phyloP scores from a whole-genome alignment of 1,140 invertebrate species.

The Sycobia sp. region DNA sequence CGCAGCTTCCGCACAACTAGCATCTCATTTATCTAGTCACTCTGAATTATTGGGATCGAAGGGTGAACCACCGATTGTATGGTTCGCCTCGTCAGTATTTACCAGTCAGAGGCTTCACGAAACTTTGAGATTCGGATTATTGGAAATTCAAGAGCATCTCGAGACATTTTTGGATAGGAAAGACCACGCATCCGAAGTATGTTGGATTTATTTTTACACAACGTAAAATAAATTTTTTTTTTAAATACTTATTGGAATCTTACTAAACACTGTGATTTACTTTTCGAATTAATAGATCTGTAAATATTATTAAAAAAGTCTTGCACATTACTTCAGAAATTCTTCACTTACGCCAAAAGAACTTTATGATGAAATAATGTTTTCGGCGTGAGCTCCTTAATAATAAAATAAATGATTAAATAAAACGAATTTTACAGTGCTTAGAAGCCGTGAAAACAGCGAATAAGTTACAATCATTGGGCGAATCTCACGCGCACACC shows the following conservation, averaged over 20 bases:
- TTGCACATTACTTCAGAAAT: too few relatives aligned
- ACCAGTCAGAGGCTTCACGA: slow-evolving; percentile 73
- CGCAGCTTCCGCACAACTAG: slow-evolving; percentile 56
- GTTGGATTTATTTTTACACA: not conserved
- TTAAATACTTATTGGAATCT: not conserved
- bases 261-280: not conserved
- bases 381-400: not conserved
- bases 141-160: slow-evolving; percentile 94
- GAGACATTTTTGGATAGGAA: slow-evolving; percentile 92
- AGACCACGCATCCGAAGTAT: slow-evolving; percentile 87
- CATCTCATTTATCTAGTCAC: slow-evolving; percentile 69
- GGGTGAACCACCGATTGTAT: slow-evolving; percentile 74
- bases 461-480: slow-evolving; percentile 74
- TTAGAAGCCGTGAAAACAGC: slow-evolving; percentile 76
- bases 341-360: too few relatives aligned
- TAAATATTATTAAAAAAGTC: not conserved
- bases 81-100: slow-evolving; percentile 71
- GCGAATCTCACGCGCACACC: slow-evolving; percentile 63
- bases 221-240: not conserved
- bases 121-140: slow-evolving; percentile 82
- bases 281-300: not conserved
- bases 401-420: slow-evolving; percentile 33
- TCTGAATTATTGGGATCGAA: slow-evolving; percentile 67
- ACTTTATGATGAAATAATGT: slow-evolving; percentile 11
- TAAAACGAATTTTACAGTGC: slow-evolving; percentile 67